A percentile compares a stretch with the other conserved stretches of the same genome.
These are phyloP conservation scores for Platycercus adscitus DNA, from an alignment of 2,113 vertebrate genomes.

Conservation along the genomic window DNA sequence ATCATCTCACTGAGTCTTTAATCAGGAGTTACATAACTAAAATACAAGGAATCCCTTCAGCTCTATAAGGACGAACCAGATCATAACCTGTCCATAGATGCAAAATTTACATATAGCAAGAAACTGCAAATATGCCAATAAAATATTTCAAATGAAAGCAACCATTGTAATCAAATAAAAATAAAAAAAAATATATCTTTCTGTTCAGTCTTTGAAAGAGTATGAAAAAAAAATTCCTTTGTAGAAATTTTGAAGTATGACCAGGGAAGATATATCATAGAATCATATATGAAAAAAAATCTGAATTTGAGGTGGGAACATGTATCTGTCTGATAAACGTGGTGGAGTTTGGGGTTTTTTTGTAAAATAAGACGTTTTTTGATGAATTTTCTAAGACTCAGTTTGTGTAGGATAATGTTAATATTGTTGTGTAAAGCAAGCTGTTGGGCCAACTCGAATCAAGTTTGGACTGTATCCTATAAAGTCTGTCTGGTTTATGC, in stretches of 20 bases:
- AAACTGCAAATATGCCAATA: neutral
- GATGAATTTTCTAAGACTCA: neutral
- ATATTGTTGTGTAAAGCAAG: neutral
- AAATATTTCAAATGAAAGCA: neutral
- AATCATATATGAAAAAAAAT: neutral
- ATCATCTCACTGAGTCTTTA: neutral
- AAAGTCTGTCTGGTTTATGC: neutral
- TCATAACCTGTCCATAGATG: neutral
- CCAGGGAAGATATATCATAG: neutral
- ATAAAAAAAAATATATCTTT: neutral
- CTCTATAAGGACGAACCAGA: neutral
- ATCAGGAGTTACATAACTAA: neutral
- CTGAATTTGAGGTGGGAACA: neutral
- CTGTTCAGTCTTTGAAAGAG: neutral
- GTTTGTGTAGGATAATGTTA: neutral
- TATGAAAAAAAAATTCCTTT: neutral
- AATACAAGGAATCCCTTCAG: neutral
- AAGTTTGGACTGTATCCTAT: constrained; percentile 14
- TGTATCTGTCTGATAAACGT: neutral
- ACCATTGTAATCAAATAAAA: neutral
- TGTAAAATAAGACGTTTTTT: neutral
- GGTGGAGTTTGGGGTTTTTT: neutral
- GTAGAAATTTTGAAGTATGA: neutral
- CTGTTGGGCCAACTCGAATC: constrained; percentile 13
- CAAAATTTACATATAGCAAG: neutral